Conservation (phyloP, 2,113 vertebrate genomes). For the Columba livia region DNA sequence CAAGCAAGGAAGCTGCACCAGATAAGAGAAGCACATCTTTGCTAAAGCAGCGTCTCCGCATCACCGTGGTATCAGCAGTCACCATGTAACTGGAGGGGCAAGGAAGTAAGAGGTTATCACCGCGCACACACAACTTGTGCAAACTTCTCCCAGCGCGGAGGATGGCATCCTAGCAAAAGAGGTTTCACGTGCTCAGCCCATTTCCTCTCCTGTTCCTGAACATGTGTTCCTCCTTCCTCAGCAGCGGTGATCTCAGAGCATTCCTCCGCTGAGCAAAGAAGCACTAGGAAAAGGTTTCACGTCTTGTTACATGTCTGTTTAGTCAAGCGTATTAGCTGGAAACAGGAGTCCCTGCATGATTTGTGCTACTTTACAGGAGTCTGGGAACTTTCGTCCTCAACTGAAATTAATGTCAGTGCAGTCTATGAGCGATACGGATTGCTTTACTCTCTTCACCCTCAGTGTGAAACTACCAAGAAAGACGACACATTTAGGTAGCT, state of each 20-base stretch:
- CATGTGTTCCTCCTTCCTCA: slow-evolving; percentile 51
- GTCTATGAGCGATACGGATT: background rate
- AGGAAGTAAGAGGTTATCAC: slow-evolving; percentile 54
- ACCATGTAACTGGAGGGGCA: background rate
- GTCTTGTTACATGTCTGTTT: background rate
- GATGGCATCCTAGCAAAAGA: background rate
- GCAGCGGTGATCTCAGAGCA: background rate
- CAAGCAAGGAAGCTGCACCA: background rate
- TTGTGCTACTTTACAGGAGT: background rate
- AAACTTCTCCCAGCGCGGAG: background rate
- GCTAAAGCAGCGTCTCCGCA: background rate
- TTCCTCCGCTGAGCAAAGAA: background rate
- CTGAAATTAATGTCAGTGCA: background rate
- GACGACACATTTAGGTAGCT: background rate
- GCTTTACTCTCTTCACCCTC: background rate
- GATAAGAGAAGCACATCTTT: slow-evolving; percentile 32
- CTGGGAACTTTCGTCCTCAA: background rate
- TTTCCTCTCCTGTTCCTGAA: slow-evolving; percentile 58
- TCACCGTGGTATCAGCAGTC: background rate
- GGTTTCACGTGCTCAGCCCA: slow-evolving; percentile 37
- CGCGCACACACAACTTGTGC: background rate
- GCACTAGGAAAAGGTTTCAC: background rate
- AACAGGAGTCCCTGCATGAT: background rate
- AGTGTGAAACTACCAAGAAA: background rate
- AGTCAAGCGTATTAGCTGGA: background rate